A percentile compares a stretch with the other conserved stretches of the same genome.
Evolutionary conservation across 2,888 invertebrate genomes (phyloP).

Genomic region (Vesta saturnalis): DNA sequence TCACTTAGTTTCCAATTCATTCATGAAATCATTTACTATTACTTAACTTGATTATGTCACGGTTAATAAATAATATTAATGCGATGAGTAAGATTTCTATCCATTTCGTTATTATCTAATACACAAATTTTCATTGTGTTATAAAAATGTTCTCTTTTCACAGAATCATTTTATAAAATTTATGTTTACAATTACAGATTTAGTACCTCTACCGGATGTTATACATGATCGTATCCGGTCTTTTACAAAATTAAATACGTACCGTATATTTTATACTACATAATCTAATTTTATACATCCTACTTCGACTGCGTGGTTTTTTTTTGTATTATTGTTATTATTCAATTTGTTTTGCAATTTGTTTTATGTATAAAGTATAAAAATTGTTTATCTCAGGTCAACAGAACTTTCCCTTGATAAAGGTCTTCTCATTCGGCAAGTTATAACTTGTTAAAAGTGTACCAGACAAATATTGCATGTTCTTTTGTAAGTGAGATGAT

Average conservation of each 20-base stretch:
- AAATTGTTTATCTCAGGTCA: not conserved
- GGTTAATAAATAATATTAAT: constrained; percentile 19
- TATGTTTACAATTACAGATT: constrained; percentile 6
- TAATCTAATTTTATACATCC: constrained; percentile 24
- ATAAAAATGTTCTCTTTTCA: constrained; percentile 6
- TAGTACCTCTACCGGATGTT: constrained; percentile 31
- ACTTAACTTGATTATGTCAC: constrained; percentile 29
- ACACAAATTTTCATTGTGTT: too few species aligned
- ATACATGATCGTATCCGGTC: constrained; percentile 33
- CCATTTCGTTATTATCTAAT: too few species aligned
- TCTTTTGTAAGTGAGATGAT: too few species aligned
- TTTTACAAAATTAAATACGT: constrained; percentile 24
- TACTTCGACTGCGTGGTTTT: not conserved
- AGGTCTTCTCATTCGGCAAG: too few species aligned
- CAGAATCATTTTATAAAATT: not conserved
- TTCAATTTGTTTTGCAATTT: constrained; percentile 7
- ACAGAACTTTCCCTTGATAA: too few species aligned
- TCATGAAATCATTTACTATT: constrained; percentile 35
- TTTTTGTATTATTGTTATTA: too few species aligned
- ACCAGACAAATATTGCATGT: too few species aligned
- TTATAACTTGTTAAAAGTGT: too few species aligned
- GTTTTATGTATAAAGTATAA: not conserved
- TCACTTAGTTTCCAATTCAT: constrained; percentile 40
- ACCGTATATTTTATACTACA: constrained; percentile 12
- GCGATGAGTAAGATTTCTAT: not conserved